Evolutionary conservation across 2,797 vertebrate species (phyloP), one percentile per base, ranked within the genome.

Genomic region (Pseudomugil tenellus): DNA sequence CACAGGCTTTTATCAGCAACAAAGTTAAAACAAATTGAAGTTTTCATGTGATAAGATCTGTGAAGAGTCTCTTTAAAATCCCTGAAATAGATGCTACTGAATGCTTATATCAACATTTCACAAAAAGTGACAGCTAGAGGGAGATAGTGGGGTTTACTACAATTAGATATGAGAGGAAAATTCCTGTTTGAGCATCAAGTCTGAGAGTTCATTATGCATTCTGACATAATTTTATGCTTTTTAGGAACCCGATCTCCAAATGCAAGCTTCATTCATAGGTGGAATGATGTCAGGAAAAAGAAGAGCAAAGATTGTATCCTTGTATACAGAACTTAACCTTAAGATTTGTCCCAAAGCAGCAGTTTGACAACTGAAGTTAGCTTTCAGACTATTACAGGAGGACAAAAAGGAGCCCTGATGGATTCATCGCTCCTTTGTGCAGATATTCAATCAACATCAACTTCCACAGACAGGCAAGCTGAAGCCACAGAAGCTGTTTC

Each of bases 51-150:
- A 80, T 74, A 73, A 76, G 76, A 55, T 66, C 35, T 66, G 58
- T 68, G 32, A 73, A 83, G 77, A 34, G 68, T 55, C 63, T 62
- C 70, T 74, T 80, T 58, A 81, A 83, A 56, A 70, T 64, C 25
- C 76, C 63, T 59, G 49, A 86, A 89, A 90, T 85, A 84, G 76
- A 83, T 49, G 37, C 35, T 34, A 4, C 63, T 71, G 61, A 55
- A 65, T 53, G 32, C 39, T 58, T n/a, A 78, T 69, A 84, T 81
- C 76, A 80, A 72, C 49, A 70, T 34, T 16, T 71, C 54, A 41
- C 31, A 25, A 49, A 60, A 43, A 51, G 41, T 68, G 70, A 60
- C 70, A 80, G 75, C 74, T 64, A 76, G 72, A 77, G 55, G 77
- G 80, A 80, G 84, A 81, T 75, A 74, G 23, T 23, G 58, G 62